phyloP scores from a whole-genome alignment of 2,113 vertebrate species.

The Daboia siamensis region DNA sequence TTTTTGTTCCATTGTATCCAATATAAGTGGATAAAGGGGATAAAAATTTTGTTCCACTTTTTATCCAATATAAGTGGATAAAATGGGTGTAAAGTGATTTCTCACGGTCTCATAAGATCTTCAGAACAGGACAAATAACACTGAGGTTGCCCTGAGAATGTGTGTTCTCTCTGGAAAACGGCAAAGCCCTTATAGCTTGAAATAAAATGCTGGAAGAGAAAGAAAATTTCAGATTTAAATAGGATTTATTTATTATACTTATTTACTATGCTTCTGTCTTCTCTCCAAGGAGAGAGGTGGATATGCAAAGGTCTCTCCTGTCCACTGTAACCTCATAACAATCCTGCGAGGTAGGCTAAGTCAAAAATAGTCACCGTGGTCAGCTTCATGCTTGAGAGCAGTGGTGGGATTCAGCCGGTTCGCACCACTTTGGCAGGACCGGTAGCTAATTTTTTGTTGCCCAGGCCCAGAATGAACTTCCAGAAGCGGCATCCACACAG shows the following conservation, averaged over 20 bases:
- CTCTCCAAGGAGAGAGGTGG: neutral
- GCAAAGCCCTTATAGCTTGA: neutral
- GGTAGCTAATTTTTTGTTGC: too few relatives aligned
- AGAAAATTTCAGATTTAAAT: neutral
- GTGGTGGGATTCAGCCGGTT: too few relatives aligned
- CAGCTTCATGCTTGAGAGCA: neutral
- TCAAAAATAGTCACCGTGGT: neutral
- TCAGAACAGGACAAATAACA: neutral
- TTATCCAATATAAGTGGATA: neutral
- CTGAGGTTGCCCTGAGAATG: neutral
- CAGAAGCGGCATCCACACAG: too few relatives aligned
- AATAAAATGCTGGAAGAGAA: neutral
- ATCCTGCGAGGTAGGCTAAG: neutral
- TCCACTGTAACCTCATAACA: neutral
- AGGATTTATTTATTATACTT: neutral
- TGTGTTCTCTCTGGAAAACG: neutral
- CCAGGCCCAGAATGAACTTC: too few relatives aligned
- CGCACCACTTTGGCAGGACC: too few relatives aligned
- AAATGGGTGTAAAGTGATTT: neutral
- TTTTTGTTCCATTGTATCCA: neutral
- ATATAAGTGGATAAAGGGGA: neutral
- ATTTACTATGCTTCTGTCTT: neutral
- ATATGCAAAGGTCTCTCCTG: neutral
- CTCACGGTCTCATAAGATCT: neutral
- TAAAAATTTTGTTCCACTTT: neutral